Percentiles rank a stretch among this genome's conserved stretches.
Evolutionary conservation across 2,797 vertebrate genomes (phyloP).

Genomic region (Euthynnus affinis): DNA sequence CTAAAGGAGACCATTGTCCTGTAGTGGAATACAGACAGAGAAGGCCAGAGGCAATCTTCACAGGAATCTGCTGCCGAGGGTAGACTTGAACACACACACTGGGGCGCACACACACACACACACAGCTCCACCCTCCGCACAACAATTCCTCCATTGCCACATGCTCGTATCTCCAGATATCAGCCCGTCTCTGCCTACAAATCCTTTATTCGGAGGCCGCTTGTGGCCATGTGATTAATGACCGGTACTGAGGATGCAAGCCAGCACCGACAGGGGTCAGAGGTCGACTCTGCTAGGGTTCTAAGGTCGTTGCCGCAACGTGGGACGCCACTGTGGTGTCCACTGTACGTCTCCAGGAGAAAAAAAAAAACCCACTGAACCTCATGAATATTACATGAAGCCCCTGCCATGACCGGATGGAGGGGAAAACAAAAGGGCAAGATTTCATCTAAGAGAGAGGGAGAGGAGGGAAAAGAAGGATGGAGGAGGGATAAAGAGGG

Average conservation of each 20-base stretch:
- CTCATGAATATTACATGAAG: conserved; percentile 84
- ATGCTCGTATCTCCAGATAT: conserved; percentile 39
- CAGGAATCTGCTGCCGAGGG: conserved; percentile 67
- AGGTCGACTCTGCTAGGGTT: conserved; percentile 56
- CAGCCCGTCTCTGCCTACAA: conserved; percentile 19
- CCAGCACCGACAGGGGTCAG: conserved; percentile 54
- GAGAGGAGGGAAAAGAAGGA: conserved; percentile 67
- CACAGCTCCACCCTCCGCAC: conserved; percentile 26
- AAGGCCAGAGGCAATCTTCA: conserved; percentile 71
- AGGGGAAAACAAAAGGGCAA: conserved; percentile 79
- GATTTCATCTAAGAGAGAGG: conserved; percentile 75
- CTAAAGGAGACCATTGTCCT: conserved; percentile 79
- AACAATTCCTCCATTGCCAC: conserved; percentile 37
- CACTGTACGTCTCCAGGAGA: conserved; percentile 67
- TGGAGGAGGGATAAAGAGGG: conserved; percentile 77
- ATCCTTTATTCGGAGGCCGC: conserved; percentile 34
- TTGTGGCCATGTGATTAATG: conserved; percentile 64
- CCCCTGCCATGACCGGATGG: conserved; percentile 76
- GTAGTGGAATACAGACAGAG: conserved; percentile 46
- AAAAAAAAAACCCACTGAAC: conserved; percentile 58
- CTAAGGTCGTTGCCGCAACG: conserved; percentile 48
- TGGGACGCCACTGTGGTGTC: conserved; percentile 64
- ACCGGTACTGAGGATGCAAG: conserved; percentile 29
- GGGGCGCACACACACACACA: conserved; percentile 23
- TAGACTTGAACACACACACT: conserved; percentile 27